Base-by-base conservation (phyloP, 2,797 vertebrate genomes). In the Lithobates pipiens region DNA sequence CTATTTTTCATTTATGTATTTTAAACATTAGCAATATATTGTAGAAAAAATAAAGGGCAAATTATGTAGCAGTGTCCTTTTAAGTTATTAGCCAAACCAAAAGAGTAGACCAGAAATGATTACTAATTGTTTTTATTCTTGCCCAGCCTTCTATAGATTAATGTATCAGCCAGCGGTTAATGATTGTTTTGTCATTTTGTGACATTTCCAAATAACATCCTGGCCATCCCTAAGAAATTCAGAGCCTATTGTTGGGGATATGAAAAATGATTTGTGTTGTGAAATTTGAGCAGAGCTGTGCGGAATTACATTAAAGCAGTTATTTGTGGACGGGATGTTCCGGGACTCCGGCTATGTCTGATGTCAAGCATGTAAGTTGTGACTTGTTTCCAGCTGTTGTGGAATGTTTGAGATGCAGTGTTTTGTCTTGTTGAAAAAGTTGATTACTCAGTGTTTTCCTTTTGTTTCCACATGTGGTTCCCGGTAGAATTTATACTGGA, bases 371-470 rank as follows among this genome's bases (percentile, higher is more conserved):
- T 27, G 42, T 44, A 50, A 39, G 44, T 44, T 74, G 42, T 44
- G 42, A 57, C 70, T 73, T 73, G 79, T 61, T 23, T 82, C 70
- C 80, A 73, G 70, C 54, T 82, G 80, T 74, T 63, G 36, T 27
- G 36, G 34, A 74, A 73, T 29, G 54, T 36, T 74, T 73, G 36
- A 78, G 76, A 78, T 21, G 25, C 36, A 67, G 65, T 67, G 65
- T 67, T 67, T 10, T 67, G 65, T 67, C 65, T 67, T 67, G n/a
- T 15, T 67, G 9, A 3, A 67, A 67, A 67, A 67, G 65, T 67
- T 67, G n/a, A 67, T 67, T 67, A 67, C n/a, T 25, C n/a, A 67
- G 27, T 67, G 25, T 5, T 67, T 67, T 67, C 11, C 27, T 29
- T 67, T 67, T 13, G 65, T 67, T 67, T 67, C 16, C 27, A 27